Percentiles rank a stretch among this genome's conserved stretches.
Evolutionary conservation across 2,113 vertebrate species (phyloP).

Genomic region (Irena cyanogastra): DNA sequence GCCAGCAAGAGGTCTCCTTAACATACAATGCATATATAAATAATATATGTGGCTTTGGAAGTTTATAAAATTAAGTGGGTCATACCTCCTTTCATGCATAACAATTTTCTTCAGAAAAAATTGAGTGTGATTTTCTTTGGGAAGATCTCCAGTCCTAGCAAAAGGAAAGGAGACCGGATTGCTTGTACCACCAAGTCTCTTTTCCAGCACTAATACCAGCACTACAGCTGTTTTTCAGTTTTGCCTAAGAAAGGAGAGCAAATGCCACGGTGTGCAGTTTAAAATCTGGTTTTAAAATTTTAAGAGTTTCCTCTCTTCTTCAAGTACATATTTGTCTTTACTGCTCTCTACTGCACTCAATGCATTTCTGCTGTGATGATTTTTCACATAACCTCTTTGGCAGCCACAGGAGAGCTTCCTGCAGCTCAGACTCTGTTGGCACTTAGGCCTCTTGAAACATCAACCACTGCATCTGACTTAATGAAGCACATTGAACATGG

Average conservation of each 20-base stretch:
- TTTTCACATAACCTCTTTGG: not conserved
- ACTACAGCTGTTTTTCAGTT: not conserved
- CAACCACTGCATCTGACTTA: not conserved
- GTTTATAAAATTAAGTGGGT: not conserved
- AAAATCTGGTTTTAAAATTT: not conserved
- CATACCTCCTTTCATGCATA: not conserved
- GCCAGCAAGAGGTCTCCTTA: not conserved
- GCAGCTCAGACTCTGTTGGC: not conserved
- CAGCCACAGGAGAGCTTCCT: not conserved
- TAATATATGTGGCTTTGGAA: not conserved
- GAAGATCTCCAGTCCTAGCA: not conserved
- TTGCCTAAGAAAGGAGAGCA: not conserved
- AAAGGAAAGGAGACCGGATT: not conserved
- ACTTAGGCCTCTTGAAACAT: not conserved
- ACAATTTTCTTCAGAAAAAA: not conserved
- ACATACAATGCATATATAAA: not conserved
- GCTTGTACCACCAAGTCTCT: not conserved
- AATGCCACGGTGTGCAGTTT: not conserved
- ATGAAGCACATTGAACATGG: not conserved
- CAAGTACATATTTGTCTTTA: not conserved
- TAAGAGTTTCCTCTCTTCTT: not conserved
- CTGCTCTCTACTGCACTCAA: not conserved
- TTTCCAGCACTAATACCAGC: not conserved
- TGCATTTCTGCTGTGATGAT: not conserved
- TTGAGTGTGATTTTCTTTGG: not conserved